phyloP scores from a whole-genome alignment of 2,888 invertebrate species.

The Leucophora obtusa region DNA sequence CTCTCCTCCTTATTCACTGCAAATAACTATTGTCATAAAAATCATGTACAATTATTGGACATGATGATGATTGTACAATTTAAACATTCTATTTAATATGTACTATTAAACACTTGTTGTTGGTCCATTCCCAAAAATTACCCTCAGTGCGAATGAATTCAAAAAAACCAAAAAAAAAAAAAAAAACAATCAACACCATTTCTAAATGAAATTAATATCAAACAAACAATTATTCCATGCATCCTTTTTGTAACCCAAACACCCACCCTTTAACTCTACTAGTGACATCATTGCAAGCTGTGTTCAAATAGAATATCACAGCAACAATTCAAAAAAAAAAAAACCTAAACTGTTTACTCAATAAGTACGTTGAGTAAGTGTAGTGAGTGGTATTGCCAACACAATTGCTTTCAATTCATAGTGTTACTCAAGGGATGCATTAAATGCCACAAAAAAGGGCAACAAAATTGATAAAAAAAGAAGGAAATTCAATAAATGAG shows the following conservation, averaged over 20 bases:
- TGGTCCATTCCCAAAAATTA: slow-evolving; percentile 36
- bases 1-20: slow-evolving; percentile 10
- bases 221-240: slow-evolving; percentile 37
- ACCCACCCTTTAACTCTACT: background rate
- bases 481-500: slow-evolving; percentile 13
- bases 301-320: slow-evolving; percentile 30
- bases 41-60: background rate
- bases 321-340: slow-evolving; percentile 8
- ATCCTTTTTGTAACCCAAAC: slow-evolving; percentile 12
- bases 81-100: slow-evolving; percentile 36
- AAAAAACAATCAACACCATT: slow-evolving; percentile 61
- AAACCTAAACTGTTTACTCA: slow-evolving; percentile 19
- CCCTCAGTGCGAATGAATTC: slow-evolving; percentile 30
- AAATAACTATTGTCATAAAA: slow-evolving; percentile 27
- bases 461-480: slow-evolving; percentile 18
- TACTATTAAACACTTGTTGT: slow-evolving; percentile 57
- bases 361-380: slow-evolving; percentile 4
- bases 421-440: slow-evolving; percentile 56
- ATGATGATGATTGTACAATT: slow-evolving; percentile 14
- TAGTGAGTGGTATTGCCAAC: slow-evolving; percentile 22
- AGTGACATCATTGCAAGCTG: slow-evolving; percentile 51
- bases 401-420: slow-evolving; percentile 19
- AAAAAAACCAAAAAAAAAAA: slow-evolving; percentile 7
- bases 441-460: slow-evolving; percentile 34
- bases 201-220: slow-evolving; percentile 64